Evolutionary conservation across 2,888 invertebrate genomes (phyloP).

Genomic region (Lampropteryx suffumata): DNA sequence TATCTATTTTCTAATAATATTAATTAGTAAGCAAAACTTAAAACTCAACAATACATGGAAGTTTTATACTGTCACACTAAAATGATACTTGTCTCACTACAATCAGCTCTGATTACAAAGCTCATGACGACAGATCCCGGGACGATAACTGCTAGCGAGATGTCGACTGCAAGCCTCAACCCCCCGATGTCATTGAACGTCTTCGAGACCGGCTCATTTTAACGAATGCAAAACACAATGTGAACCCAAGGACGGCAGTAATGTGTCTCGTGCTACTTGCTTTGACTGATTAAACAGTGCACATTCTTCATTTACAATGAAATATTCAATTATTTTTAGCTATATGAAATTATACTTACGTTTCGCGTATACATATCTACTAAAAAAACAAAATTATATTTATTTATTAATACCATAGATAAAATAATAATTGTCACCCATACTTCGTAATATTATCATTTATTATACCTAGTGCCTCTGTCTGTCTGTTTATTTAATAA

Average conservation of each 20-base stretch:
- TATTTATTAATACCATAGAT: too few relatives aligned
- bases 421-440: too few relatives aligned
- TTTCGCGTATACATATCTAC: too few relatives aligned
- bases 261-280: conserved; percentile 42
- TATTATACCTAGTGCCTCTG: too few relatives aligned
- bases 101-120: conserved; percentile 31
- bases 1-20: too few relatives aligned
- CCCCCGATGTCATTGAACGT: conserved; percentile 68
- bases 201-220: conserved; percentile 56
- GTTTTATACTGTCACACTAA: conserved; percentile 36
- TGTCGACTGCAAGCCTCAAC: conserved; percentile 68
- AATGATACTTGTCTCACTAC: conserved; percentile 24
- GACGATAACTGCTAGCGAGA: conserved; percentile 64
- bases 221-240: conserved; percentile 60
- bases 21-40: too few relatives aligned
- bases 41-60: too few relatives aligned
- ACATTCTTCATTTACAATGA: not conserved
- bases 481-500: too few relatives aligned
- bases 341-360: too few relatives aligned
- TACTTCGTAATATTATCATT: too few relatives aligned
- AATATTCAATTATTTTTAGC: too few relatives aligned
- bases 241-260: conserved; percentile 52
- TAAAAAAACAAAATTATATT: not conserved
- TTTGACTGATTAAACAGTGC: conserved; percentile 37
- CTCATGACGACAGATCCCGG: conserved; percentile 65